phyloP scores from a whole-genome alignment of 2,113 vertebrate species.

The Oenanthe oenanthe region DNA sequence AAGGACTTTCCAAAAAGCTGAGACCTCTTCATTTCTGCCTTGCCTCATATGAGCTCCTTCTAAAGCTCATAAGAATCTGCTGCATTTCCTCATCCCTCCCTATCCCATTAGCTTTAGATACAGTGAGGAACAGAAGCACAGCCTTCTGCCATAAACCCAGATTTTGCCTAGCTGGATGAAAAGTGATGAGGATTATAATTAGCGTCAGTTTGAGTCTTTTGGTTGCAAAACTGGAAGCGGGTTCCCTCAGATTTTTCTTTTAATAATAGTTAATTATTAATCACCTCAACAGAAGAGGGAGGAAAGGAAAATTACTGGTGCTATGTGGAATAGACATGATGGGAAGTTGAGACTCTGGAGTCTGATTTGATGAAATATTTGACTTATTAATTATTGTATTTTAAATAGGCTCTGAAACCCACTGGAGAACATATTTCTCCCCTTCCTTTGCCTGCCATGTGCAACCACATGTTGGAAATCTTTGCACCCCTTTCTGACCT shows the following conservation, averaged over 20 bases:
- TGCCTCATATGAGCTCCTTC: not conserved
- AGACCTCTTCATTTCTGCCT: slow-evolving; percentile 24
- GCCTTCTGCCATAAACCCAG: not conserved
- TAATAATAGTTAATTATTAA: slow-evolving; percentile 55
- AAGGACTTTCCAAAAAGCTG: not conserved
- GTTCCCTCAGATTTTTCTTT: not conserved
- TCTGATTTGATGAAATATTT: slow-evolving; percentile 39
- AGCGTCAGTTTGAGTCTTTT: not conserved
- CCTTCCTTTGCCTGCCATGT: not conserved
- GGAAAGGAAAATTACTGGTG: slow-evolving; percentile 21
- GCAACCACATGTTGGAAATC: not conserved
- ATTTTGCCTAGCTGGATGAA: not conserved
- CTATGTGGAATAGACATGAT: not conserved
- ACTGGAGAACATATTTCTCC: not conserved
- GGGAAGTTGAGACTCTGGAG: not conserved
- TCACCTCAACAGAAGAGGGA: not conserved
- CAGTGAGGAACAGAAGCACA: not conserved
- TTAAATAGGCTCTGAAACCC: slow-evolving; percentile 7
- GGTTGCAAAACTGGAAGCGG: not conserved
- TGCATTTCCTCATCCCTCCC: not conserved
- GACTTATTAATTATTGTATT: not conserved
- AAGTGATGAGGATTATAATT: slow-evolving; percentile 1
- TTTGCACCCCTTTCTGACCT: not conserved
- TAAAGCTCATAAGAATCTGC: not conserved
- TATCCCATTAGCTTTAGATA: not conserved